Base-by-base conservation (phyloP, 35 echinoderm and acorn worm species). In the Amphiura filiformis region DNA sequence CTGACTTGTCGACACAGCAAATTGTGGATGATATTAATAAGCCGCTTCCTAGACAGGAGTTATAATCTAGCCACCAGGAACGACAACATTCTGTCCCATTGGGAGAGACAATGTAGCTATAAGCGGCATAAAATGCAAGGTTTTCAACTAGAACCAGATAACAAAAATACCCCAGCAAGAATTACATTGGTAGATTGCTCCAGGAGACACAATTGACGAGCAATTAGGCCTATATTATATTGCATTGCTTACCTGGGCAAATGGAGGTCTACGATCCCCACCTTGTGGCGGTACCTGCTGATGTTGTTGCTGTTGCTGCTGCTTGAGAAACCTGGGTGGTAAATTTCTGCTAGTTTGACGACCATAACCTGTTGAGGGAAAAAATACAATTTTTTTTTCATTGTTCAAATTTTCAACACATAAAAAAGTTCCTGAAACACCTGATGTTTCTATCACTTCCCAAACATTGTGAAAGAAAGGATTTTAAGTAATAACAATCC, bases 311-410 rank as follows among this genome's bases (percentile, higher is more conserved):
- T 93, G 88, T 80, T 92, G 84, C 84, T 91, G 88, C 78, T 94
- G 93, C 75, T 99, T 99, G 44, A 87, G 84, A 77, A 99, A 99
- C 31, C 96, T 82, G 40, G 96, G 96, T 37, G 96, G 96, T 39
- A 99, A 13, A 76, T 99, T 96, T 39, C 94, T 56, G 31, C 57
- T 42, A 39, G 81, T 65, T 49, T 78, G 82, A 37, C 89, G 39
- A 12, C 32, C 20, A 56, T 85, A 91, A 79, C 89, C 89, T 85
- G 38, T 83, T 35, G 35, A 13, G 38, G 37, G 20, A 18, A 39
- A 22, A 37, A 31, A 81, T n/a, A 31, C n/a, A 32, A 78, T 20
- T 18, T 15, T 36, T 34, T 78, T n/a, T n/a, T n/a, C n/a, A n/a
- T n/a, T n/a, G n/a, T n/a, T n/a, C n/a, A n/a, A n/a, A n/a, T n/a